A percentile compares a stretch with the other conserved stretches of the same genome.
These are phyloP conservation scores for Argyresthia goedartella DNA, from an alignment of 2,888 invertebrate genomes.

Conservation along the genomic window DNA sequence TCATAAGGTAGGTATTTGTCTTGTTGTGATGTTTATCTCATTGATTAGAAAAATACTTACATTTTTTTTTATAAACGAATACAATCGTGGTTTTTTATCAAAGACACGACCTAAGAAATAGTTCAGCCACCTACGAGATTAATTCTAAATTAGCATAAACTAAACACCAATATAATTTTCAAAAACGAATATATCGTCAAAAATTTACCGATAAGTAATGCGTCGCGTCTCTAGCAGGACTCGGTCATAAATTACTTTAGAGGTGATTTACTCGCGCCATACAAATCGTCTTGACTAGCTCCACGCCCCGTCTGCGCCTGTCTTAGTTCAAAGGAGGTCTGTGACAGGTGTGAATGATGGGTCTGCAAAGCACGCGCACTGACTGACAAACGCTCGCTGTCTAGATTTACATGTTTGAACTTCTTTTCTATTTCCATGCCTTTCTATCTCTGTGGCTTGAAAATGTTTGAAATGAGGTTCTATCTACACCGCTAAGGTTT, in stretches of 20 bases:
- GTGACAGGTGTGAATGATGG: constrained; percentile 51
- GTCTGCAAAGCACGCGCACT: constrained; percentile 31
- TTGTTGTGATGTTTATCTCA: no score
- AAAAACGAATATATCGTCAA: neutral
- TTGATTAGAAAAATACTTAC: no score
- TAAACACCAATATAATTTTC: neutral
- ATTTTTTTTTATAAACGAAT: no score
- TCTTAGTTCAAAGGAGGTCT: constrained; percentile 26
- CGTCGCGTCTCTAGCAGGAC: neutral
- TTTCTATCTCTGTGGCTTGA: neutral
- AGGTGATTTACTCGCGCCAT: constrained; percentile 62
- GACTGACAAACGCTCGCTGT: constrained; percentile 41
- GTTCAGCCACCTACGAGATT: no score
- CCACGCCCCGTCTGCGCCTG: constrained; percentile 45
- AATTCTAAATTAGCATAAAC: neutral
- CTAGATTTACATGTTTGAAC: neutral
- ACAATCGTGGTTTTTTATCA: no score
- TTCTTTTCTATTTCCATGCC: neutral
- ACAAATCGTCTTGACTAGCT: constrained; percentile 54
- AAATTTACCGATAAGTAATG: neutral
- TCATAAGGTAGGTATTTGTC: no score
- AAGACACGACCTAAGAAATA: no score
- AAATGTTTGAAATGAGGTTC: neutral
- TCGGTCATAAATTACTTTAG: constrained; percentile 56
- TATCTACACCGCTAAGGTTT: neutral